phyloP scores from a whole-genome alignment of 1,140 invertebrate species.

The Drosophila carrolli region DNA sequence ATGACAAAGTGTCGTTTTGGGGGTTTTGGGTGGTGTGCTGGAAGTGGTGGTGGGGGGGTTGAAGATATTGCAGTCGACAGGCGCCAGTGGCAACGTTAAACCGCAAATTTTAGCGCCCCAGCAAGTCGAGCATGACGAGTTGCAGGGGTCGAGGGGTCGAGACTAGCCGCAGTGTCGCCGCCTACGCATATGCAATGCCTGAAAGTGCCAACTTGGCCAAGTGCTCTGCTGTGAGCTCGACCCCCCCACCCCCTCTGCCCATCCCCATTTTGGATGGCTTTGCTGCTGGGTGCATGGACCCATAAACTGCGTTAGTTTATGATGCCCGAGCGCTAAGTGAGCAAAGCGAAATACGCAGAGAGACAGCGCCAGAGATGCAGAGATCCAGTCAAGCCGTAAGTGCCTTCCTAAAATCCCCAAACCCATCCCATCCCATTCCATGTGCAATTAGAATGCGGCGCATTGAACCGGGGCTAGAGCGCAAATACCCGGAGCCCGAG shows the following conservation, averaged over 20 bases:
- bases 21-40: not conserved
- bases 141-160: constrained; percentile 14
- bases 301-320: constrained; percentile 81
- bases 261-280: not conserved
- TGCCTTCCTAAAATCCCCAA: constrained; percentile 46
- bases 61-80: constrained; percentile 47
- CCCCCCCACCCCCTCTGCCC: not conserved
- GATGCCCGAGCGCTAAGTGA: constrained; percentile 67
- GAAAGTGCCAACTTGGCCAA: constrained; percentile 74
- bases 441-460: constrained; percentile 79
- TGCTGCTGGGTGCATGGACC: constrained; percentile 65
- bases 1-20: constrained; percentile 64
- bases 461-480: constrained; percentile 56
- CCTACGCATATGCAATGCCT: constrained; percentile 79
- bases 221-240: constrained; percentile 23
- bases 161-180: constrained; percentile 66
- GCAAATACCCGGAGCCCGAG: constrained; percentile 5
- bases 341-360: constrained; percentile 52
- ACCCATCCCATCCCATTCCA: constrained; percentile 19
- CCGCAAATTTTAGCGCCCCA: constrained; percentile 80
- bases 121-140: constrained; percentile 67
- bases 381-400: constrained; percentile 71
- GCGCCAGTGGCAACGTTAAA: constrained; percentile 75
- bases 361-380: constrained; percentile 39
- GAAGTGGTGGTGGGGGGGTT: too few relatives aligned